Conservation (phyloP, 2,113 vertebrate genomes). For the Pterocles burchelli region DNA sequence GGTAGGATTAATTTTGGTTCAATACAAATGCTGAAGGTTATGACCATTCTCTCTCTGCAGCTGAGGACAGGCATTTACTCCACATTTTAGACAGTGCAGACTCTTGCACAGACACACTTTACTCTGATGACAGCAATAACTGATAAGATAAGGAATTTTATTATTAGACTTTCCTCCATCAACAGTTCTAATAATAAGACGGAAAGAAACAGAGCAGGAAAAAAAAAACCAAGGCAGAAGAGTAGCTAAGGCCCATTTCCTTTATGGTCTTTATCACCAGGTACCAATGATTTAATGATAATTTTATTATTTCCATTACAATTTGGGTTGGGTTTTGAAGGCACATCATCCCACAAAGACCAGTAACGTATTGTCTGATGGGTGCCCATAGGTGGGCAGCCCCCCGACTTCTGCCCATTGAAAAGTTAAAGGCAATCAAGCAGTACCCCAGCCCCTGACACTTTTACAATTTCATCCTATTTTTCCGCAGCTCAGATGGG, state of each 20-base stretch:
- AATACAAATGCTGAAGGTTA: background rate
- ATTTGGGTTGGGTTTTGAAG: background rate
- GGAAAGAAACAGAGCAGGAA: background rate
- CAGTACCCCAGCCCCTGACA: background rate
- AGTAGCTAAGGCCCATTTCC: background rate
- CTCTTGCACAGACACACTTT: background rate
- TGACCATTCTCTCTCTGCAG: background rate
- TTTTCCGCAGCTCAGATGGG: background rate
- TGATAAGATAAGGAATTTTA: constrained; percentile 14
- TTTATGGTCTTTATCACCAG: background rate
- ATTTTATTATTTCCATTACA: background rate
- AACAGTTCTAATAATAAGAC: background rate
- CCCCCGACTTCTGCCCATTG: background rate
- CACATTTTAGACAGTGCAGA: background rate
- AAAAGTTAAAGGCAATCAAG: background rate
- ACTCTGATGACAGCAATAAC: background rate
- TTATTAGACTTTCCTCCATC: constrained; percentile 16
- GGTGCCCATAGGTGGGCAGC: background rate
- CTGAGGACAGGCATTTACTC: background rate
- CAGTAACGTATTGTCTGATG: background rate
- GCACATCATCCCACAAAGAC: background rate
- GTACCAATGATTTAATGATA: background rate
- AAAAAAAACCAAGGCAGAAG: background rate
- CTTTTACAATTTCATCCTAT: background rate
- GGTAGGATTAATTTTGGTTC: background rate